These are phyloP conservation scores for Xiphophorus maculatus DNA, from an alignment of 2,113 vertebrate species.

Conservation along the genomic window DNA sequence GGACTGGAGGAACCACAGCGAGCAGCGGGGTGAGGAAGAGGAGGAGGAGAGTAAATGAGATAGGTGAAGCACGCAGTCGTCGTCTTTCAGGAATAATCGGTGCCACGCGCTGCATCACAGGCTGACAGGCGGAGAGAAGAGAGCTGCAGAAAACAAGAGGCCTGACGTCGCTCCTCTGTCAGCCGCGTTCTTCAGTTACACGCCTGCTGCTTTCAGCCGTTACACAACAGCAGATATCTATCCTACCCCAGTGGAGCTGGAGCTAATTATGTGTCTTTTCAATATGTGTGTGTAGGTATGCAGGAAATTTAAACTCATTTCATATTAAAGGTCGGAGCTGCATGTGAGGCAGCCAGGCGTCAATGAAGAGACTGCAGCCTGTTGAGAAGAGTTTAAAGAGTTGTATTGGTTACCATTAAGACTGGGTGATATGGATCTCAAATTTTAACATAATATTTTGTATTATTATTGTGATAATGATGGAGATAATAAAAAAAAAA, in stretches of 20 bases:
- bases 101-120: too few relatives aligned
- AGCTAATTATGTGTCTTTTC: neutral
- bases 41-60: neutral
- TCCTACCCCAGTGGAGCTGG: neutral
- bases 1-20: conserved; percentile 18
- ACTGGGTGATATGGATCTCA: too few relatives aligned
- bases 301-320: neutral
- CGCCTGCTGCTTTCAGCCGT: neutral
- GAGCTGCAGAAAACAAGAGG: conserved; percentile 22
- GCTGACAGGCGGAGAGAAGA: too few relatives aligned
- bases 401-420: too few relatives aligned
- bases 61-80: conserved; percentile 19
- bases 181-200: too few relatives aligned
- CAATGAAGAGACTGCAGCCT: too few relatives aligned
- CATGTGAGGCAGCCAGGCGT: neutral
- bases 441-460: too few relatives aligned
- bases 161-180: neutral
- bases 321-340: neutral
- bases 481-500: too few relatives aligned
- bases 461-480: too few relatives aligned
- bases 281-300: neutral
- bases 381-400: too few relatives aligned
- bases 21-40: conserved; percentile 16
- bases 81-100: too few relatives aligned
- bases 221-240: neutral